Evolutionary conservation across 53 echinoderm and acorn worm genomes (phyloP), one percentile per base, ranked within the genome.

Genomic region (Patiria pectinifera): DNA sequence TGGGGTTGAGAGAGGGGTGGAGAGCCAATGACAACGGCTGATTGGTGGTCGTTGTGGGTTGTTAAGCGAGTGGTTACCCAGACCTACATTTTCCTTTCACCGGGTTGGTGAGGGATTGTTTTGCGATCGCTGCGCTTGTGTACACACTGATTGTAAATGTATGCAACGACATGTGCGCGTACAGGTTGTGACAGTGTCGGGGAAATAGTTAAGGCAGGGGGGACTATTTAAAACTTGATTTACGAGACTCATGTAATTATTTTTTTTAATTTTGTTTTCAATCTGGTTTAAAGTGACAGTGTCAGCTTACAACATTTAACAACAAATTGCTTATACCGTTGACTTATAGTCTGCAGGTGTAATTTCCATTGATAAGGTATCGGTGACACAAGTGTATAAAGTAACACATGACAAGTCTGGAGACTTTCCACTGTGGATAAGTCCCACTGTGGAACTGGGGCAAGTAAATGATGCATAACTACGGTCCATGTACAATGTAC

Each of bases 71-170:
- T 75, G 49, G 4, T 23, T 43, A 15, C 58, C 45, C 35, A 88
- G 82, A 82, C 82, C 82, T 82, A 82, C 79, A 78, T 82, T 77
- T 88, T 44, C 45, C 13, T 78, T 88, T 88, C 78, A 78, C 60
- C 77, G 44, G 26, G 43, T 47, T 48, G 35, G 35, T 35, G 45
- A 84, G 23, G 44, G 46, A 18, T 44, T 46, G 15, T 79, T 79
- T 45, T 79, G 80, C 4, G 80, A 79, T 45, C 47, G 45, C 22
- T 53, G 53, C 53, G 46, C 10, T 79, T 79, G 47, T 79, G 46
- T 79, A 79, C 80, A 79, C 12, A 79, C 22, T 16, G 45, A 15
- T 46, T 79, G 80, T 46, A 79, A 79, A 79, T 47, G 80, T 79
- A 79, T 79, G 80, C 80, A 16, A 45, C 2, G 80, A 79, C 80